These are phyloP conservation scores for Pollachius pollachius DNA, from an alignment of 2,113 vertebrate species.

Conservation along the genomic window DNA sequence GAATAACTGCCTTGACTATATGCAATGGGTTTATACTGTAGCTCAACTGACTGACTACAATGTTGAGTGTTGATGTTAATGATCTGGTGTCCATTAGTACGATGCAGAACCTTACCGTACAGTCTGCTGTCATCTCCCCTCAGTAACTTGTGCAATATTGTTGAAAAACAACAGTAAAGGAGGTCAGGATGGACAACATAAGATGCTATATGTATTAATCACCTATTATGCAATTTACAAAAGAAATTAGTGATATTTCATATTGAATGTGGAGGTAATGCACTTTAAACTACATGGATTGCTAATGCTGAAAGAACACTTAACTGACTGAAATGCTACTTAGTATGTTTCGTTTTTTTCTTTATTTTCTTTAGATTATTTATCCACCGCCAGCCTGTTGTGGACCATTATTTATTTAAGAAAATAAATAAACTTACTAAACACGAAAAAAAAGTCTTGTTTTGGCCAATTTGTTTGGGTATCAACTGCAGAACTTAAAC, in stretches of 20 bases:
- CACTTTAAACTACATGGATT: slow-evolving; percentile 48
- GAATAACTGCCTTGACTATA: no score
- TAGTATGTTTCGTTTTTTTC: slow-evolving; percentile 8
- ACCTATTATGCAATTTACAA: slow-evolving; percentile 44
- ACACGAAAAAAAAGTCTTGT: no score
- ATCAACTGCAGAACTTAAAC: background rate
- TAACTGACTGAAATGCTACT: slow-evolving; percentile 27
- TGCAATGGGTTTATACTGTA: no score
- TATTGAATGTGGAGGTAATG: slow-evolving; percentile 16
- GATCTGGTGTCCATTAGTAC: background rate
- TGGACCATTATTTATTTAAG: no score
- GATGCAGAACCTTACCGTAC: slow-evolving; percentile 17
- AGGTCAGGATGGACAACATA: slow-evolving; percentile 17
- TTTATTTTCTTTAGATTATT: slow-evolving; percentile 14
- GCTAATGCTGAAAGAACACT: slow-evolving; percentile 22
- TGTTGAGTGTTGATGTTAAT: no score
- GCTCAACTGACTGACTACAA: no score
- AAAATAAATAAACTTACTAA: no score
- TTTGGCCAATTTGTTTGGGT: slow-evolving; percentile 8
- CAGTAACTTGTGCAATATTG: slow-evolving; percentile 29
- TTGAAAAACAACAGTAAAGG: background rate
- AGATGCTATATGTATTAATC: slow-evolving; percentile 18
- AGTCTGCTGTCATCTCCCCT: slow-evolving; percentile 16
- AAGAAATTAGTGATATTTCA: background rate
- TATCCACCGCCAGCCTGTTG: background rate